Evolutionary conservation across 2,113 vertebrate species (phyloP), one percentile per base, ranked within the genome.

Genomic region (Stegastes partitus): DNA sequence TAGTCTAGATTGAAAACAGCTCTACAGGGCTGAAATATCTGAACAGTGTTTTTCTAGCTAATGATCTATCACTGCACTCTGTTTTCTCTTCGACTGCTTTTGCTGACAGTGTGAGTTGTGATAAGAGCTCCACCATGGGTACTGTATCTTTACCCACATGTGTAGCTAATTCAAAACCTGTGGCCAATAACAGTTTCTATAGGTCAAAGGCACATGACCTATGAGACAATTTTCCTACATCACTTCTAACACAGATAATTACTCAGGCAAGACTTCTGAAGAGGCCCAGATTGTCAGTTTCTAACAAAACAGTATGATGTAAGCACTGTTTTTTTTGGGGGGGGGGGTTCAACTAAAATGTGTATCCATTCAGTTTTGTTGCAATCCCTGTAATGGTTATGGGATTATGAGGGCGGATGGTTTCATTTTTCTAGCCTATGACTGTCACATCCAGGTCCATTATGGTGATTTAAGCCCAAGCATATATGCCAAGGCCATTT

Each of bases 401-500:
- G 73, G 85, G 82, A 87, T 91, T 91, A 89, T 76, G 84, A 87
- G 71, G 77, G 69, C 58, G 88, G 87, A 91, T 89, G 90, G 90
- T 91, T 90, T 90, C 87, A 90, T 87, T 92, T 92, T 90, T 85
- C 80, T 87, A 65, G 79, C 75, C 83, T 85, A 78, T 90, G 94
- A 93, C 87, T 93, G 90, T 93, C 92, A 93, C 90, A 88, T 85
- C 68, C 76, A 89, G 77, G 77, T 81, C 87, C 87, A 84, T 86
- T 93, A 89, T 59, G 54, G 63, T 91, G 93, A 94, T 94, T 93
- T 95, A 94, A 90, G 87, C 68, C 55, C 77, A 68, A 51, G 78
- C 23, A 63, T 77, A 87, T 87, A 91, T 88, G 89, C 88, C 90
- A 89, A 87, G 90, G 89, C 82, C 77, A 58, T 87, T 93, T 92